Evolutionary conservation across 2,888 invertebrate genomes (phyloP).

Genomic region (Panzeria rudis): DNA sequence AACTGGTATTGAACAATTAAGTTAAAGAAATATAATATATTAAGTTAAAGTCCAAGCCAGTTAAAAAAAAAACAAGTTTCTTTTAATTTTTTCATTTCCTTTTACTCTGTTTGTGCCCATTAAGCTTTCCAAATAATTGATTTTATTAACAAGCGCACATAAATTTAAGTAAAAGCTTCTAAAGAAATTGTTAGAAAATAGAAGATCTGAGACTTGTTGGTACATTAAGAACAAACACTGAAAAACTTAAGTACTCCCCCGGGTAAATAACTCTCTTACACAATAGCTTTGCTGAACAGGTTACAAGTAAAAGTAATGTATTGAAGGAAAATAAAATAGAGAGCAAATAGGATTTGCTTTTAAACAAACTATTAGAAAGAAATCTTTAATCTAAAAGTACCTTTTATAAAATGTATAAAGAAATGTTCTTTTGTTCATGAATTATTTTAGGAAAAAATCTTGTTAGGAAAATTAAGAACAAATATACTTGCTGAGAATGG

Average conservation of each 20-base stretch:
- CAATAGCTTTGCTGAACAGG: slow-evolving; percentile 55
- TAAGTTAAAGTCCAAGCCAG: no score
- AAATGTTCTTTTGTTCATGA: not conserved
- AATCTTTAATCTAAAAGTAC: not conserved
- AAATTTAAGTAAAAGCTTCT: slow-evolving; percentile 3
- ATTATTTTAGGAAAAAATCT: not conserved
- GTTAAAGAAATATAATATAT: no score
- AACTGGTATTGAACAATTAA: not conserved
- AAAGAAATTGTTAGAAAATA: slow-evolving; percentile 11
- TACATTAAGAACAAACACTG: slow-evolving; percentile 56
- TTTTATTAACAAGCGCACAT: slow-evolving; percentile 32
- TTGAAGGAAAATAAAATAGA: slow-evolving; percentile 3
- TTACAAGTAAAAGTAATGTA: slow-evolving; percentile 13
- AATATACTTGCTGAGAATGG: not conserved
- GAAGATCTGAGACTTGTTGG: slow-evolving; percentile 21
- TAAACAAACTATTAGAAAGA: not conserved
- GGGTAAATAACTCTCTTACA: slow-evolving; percentile 66
- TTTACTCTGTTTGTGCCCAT: not conserved
- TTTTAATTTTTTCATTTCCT: not conserved
- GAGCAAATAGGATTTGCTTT: slow-evolving; percentile 7
- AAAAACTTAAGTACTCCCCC: slow-evolving; percentile 66
- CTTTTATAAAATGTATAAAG: not conserved
- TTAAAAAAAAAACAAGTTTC: not conserved
- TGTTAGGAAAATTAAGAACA: not conserved
- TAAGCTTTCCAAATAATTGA: slow-evolving; percentile 33